phyloP scores from a whole-genome alignment of 1,140 invertebrate genomes.

The Bombyx mori region DNA sequence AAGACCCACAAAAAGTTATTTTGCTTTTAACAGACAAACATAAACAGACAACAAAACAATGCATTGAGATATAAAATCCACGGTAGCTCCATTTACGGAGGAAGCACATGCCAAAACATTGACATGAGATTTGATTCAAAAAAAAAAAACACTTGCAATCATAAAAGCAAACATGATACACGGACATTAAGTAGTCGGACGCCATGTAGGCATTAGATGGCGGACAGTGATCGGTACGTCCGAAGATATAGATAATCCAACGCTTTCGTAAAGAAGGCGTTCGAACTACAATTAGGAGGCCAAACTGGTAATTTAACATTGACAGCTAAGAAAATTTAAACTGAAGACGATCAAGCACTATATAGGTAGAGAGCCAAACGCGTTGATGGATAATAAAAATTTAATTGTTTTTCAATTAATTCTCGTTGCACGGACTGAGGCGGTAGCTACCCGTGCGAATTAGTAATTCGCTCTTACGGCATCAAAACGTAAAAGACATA shows the following conservation, averaged over 20 bases:
- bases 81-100: too few species aligned
- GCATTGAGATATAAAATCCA: too few species aligned
- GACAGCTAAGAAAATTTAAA: conserved; percentile 21
- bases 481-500: too few species aligned
- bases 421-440: too few species aligned
- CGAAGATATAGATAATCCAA: conserved; percentile 22
- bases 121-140: not conserved
- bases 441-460: too few species aligned
- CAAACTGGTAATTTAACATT: conserved; percentile 23
- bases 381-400: too few species aligned
- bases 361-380: not conserved
- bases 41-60: too few species aligned
- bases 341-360: conserved; percentile 12
- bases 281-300: conserved; percentile 25
- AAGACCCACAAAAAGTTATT: too few species aligned
- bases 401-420: too few species aligned
- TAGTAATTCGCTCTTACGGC: too few species aligned
- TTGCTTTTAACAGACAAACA: too few species aligned
- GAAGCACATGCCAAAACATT: too few species aligned
- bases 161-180: conserved; percentile 4
- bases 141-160: not conserved
- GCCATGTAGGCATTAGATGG: conserved; percentile 15
- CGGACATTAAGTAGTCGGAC: conserved; percentile 22
- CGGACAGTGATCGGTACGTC: conserved; percentile 33
- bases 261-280: conserved; percentile 23